Percentiles rank a stretch among this genome's conserved stretches.
Evolutionary conservation across 2,113 vertebrate species (phyloP).

Genomic region (Albula goreensis): DNA sequence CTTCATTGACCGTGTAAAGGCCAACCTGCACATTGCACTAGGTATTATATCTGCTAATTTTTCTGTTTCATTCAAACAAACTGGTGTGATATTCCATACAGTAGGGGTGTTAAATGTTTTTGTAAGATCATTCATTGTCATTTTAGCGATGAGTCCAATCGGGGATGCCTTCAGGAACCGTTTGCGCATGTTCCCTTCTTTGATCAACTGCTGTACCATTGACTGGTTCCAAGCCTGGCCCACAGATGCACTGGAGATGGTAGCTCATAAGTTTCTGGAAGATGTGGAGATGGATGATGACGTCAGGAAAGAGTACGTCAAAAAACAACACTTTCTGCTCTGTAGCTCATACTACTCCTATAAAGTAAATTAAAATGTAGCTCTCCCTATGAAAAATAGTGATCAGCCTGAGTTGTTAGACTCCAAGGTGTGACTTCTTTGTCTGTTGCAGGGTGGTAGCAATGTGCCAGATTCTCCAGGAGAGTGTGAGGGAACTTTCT

Average conservation of each 20-base stretch:
- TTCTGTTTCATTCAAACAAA: background rate
- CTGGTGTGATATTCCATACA: background rate
- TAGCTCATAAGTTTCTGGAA: conserved; percentile 88
- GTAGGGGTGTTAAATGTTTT: background rate
- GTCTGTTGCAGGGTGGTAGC: conserved; percentile 77
- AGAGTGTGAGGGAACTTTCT: conserved; percentile 76
- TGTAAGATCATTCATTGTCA: conserved; percentile 13
- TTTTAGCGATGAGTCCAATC: conserved; percentile 89
- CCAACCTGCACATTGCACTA: conserved; percentile 88
- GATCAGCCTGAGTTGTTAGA: background rate
- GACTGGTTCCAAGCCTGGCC: conserved; percentile 96
- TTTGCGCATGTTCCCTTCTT: conserved; percentile 88
- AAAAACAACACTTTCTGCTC: background rate
- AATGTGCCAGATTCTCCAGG: conserved; percentile 90
- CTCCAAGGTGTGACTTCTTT: background rate
- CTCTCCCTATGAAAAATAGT: no score
- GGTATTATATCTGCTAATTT: conserved; percentile 31
- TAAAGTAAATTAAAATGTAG: background rate
- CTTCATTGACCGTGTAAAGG: conserved; percentile 85
- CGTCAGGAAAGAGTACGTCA: conserved; percentile 75
- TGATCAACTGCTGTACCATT: conserved; percentile 94
- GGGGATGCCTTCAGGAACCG: conserved; percentile 90
- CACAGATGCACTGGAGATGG: conserved; percentile 88
- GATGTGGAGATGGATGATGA: conserved; percentile 81
- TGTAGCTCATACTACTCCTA: background rate